Evolutionary conservation across 1,140 invertebrate genomes (phyloP), one percentile per base, ranked within the genome.

Genomic region (Heliconius hewitsoni): DNA sequence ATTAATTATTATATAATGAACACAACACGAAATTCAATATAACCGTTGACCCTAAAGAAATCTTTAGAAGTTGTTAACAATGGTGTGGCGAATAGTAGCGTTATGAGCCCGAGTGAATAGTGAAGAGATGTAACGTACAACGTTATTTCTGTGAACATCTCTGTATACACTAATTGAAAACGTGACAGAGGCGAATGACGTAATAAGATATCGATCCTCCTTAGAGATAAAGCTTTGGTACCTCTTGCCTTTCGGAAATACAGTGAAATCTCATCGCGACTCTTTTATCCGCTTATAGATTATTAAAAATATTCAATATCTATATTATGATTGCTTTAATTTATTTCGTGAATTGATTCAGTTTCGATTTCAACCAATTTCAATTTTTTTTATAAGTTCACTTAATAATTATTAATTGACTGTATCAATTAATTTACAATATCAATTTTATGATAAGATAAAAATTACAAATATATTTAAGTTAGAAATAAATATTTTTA

Each of bases 131-230:
- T 83, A 85, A 78, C 83, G 77, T 84, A 86, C 86, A 85, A 86
- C 60, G 27, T 66, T 87, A 86, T 84, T 82, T 83, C 79, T 80
- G 55, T 72, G 79, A 77, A 42, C 79, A 81, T 78, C 74, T 74
- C 80, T 83, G 86, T 83, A 82, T 81, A 86, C 81, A 87, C 88
- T 93, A 93, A 93, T 91, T 91, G 91, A 91, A 93, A 93, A 93
- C 90, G 91, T 91, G 90, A 91, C 87, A 75, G 80, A 80, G 76
- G 60, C 74, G 42, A 52, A 42, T 80, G 77, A 81, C 77, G 79
- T 79, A 74, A 81, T 78, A 83, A 78, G 77, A 76, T 81, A 81
- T 77, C 72, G 75, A 77, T 74, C 46, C 34, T 46, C 30, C 71
- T 72, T 66, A 50, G 37, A 78, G 34, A 73, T 60, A 73, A 73